phyloP scores from a whole-genome alignment of 2,888 invertebrate genomes.

The Chloromyia formosa region DNA sequence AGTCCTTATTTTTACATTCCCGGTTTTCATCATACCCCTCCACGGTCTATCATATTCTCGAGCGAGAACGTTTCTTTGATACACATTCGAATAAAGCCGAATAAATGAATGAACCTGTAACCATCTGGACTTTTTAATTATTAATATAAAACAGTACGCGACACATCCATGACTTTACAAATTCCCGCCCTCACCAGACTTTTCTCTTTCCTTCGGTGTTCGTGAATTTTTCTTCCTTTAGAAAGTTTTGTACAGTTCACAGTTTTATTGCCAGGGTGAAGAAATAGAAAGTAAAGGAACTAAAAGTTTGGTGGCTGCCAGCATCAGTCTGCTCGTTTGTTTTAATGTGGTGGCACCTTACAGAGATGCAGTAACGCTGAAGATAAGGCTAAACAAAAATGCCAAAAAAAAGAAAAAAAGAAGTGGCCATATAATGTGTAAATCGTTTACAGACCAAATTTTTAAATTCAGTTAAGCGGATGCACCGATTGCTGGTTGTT shows the following conservation, averaged over 20 bases:
- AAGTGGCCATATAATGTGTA: not conserved
- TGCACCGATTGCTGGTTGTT: not conserved
- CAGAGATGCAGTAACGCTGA: too few relatives aligned
- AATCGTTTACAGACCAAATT: not conserved
- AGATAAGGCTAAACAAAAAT: too few relatives aligned
- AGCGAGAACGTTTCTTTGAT: too few relatives aligned
- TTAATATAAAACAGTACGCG: slow-evolving; percentile 37
- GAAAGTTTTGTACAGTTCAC: not conserved
- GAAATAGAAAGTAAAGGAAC: not conserved
- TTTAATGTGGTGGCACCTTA: not conserved
- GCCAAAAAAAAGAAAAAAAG: not conserved
- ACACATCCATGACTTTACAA: slow-evolving; percentile 17
- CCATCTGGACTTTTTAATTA: slow-evolving; percentile 39
- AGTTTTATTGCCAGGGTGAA: not conserved
- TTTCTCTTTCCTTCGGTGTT: not conserved
- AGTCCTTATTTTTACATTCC: too few relatives aligned
- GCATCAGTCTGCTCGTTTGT: not conserved
- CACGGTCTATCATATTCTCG: too few relatives aligned
- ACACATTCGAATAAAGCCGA: not conserved
- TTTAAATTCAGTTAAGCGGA: not conserved
- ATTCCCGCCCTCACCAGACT: not conserved
- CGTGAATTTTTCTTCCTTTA: too few relatives aligned
- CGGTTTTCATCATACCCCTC: too few relatives aligned
- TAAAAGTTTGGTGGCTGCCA: not conserved
- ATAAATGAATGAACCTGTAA: slow-evolving; percentile 8